A percentile compares a stretch with the other conserved stretches of the same genome.
Evolutionary conservation across 2,888 invertebrate species (phyloP).

Genomic region (Amaurobius ferox): DNA sequence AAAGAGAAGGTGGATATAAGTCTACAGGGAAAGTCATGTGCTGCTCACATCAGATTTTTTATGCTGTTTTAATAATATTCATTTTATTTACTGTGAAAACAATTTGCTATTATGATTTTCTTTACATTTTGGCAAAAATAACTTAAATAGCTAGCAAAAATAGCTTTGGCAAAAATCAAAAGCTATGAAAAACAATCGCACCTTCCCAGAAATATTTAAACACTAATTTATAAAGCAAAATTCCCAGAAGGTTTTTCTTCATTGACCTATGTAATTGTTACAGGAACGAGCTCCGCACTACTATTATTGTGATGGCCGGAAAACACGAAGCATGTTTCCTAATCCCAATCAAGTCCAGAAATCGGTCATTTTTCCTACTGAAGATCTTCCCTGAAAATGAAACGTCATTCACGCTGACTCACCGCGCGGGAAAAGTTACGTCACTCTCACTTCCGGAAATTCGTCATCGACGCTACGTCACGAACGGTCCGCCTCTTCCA

Average conservation of each 20-base stretch:
- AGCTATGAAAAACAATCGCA: too few relatives aligned
- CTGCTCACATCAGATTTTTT: too few relatives aligned
- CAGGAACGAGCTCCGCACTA: background rate
- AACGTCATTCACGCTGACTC: background rate
- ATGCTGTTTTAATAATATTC: too few relatives aligned
- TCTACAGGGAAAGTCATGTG: too few relatives aligned
- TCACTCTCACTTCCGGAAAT: background rate
- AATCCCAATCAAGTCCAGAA: background rate
- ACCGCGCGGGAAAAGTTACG: background rate
- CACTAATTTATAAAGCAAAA: background rate
- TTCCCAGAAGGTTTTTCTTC: background rate
- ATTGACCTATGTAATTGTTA: background rate
- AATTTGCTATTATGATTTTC: too few relatives aligned
- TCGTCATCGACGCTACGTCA: background rate
- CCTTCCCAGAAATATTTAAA: background rate
- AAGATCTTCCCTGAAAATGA: background rate
- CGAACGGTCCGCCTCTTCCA: background rate
- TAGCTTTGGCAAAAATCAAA: too few relatives aligned
- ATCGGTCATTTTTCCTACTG: conserved; percentile 1
- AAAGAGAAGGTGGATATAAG: too few relatives aligned
- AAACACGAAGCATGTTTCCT: background rate
- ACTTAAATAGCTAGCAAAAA: too few relatives aligned
- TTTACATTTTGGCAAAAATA: too few relatives aligned
- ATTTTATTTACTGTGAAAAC: too few relatives aligned
- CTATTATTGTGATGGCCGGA: background rate